A percentile compares a stretch with the other conserved stretches of the same genome.
Evolutionary conservation across 2,888 invertebrate species (phyloP).

Genomic region (Scaptomyza parva): DNA sequence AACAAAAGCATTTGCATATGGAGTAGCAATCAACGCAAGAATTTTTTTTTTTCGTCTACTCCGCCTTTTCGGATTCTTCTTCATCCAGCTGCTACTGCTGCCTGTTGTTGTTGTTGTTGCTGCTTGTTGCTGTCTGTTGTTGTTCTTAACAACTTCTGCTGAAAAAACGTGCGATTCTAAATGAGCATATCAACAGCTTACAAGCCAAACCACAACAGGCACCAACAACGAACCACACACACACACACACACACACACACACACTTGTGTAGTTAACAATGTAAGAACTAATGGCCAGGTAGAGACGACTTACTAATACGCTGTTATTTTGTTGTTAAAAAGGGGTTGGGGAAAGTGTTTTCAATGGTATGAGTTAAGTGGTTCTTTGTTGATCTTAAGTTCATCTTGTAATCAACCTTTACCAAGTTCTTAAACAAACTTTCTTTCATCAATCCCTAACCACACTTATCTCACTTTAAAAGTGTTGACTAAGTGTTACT

Average conservation of each 20-base stretch:
- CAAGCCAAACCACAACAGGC: constrained; percentile 56
- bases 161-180: constrained; percentile 82
- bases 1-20: constrained; percentile 55
- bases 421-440: no score
- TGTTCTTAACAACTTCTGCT: constrained; percentile 76
- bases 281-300: background rate
- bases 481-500: no score
- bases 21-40: constrained; percentile 60
- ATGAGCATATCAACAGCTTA: constrained; percentile 80
- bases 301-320: background rate
- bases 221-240: constrained; percentile 31
- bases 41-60: constrained; percentile 9
- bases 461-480: background rate
- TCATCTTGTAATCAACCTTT: background rate
- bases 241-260: background rate
- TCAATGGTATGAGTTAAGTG: background rate
- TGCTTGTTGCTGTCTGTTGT: constrained; percentile 24
- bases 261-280: constrained; percentile 1
- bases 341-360: background rate
- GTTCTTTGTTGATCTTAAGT: background rate
- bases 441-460: no score
- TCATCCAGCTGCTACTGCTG: constrained; percentile 19
- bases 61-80: constrained; percentile 4
- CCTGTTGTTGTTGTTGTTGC: constrained; percentile 10
- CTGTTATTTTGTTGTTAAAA: background rate